Conservation (phyloP, 2,888 invertebrate genomes). For the Seira musarum region DNA sequence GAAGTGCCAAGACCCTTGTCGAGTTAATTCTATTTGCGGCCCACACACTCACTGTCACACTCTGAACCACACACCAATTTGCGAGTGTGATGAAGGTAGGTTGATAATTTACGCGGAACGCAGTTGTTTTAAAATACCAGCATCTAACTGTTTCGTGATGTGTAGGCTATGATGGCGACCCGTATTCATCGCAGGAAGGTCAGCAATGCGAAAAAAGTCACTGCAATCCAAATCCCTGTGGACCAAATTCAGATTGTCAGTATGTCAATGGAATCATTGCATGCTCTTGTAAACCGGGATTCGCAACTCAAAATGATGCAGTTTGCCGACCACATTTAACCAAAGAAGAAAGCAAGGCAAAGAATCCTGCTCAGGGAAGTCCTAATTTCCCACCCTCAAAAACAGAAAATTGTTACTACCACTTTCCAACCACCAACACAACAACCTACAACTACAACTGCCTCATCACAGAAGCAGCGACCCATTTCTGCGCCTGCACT, state of each 20-base stretch:
- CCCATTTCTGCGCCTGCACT: no score
- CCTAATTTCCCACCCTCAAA: no score
- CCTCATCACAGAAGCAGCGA: no score
- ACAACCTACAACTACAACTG: no score
- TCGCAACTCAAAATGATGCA: constrained; percentile 28
- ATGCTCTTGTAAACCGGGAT: constrained; percentile 43
- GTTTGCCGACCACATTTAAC: constrained; percentile 24
- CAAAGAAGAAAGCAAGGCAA: background rate
- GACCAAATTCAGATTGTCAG: constrained; percentile 42
- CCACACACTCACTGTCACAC: constrained; percentile 37
- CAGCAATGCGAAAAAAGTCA: constrained; percentile 33
- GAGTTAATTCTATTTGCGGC: constrained; percentile 29
- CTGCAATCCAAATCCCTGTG: constrained; percentile 49
- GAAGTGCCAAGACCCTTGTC: constrained; percentile 52
- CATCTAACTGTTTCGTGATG: no score
- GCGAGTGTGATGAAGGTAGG: constrained; percentile 33
- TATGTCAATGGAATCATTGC: constrained; percentile 46
- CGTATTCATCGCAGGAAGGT: constrained; percentile 41
- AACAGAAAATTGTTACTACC: no score
- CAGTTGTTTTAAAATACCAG: no score
- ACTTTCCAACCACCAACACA: no score
- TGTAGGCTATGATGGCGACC: constrained; percentile 41
- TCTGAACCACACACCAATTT: constrained; percentile 44
- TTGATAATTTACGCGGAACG: no score
- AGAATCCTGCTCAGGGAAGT: no score